Evolutionary conservation across 2,888 invertebrate species (phyloP).

Genomic region (Coelopa pilipes): DNA sequence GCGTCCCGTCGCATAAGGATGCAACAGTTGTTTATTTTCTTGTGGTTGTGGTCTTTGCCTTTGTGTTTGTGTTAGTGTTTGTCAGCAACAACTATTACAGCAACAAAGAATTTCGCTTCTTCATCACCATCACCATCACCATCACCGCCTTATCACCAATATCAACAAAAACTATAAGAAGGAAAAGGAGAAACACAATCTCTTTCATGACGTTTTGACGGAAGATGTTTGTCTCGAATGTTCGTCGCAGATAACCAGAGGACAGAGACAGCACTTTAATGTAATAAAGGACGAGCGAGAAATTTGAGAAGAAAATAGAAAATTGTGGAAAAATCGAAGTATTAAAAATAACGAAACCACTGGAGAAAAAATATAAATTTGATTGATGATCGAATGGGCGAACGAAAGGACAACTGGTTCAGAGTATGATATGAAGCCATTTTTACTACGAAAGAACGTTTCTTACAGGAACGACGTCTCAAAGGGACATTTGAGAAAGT

Average conservation of each 20-base stretch:
- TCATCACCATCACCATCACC: conserved; percentile 3
- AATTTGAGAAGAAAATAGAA: background rate
- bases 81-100: background rate
- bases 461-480: too few relatives aligned
- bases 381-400: too few relatives aligned
- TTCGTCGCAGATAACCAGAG: background rate
- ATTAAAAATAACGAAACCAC: too few relatives aligned
- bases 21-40: conserved; percentile 1
- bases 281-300: background rate
- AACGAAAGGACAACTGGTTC: too few relatives aligned
- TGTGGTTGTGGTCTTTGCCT: background rate
- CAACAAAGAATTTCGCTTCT: background rate
- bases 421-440: too few relatives aligned
- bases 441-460: too few relatives aligned
- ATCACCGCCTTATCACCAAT: background rate
- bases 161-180: too few relatives aligned
- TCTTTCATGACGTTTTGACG: conserved; percentile 20
- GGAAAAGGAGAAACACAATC: background rate
- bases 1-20: background rate
- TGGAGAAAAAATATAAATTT: too few relatives aligned
- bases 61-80: background rate
- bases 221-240: conserved; percentile 24
- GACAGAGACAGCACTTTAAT: background rate
- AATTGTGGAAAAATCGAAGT: too few relatives aligned
- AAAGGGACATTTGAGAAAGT: too few relatives aligned